Percentiles rank a stretch among this genome's conserved stretches.
phyloP scores from a whole-genome alignment of 2,797 vertebrate species.

The Tapirus indicus region DNA sequence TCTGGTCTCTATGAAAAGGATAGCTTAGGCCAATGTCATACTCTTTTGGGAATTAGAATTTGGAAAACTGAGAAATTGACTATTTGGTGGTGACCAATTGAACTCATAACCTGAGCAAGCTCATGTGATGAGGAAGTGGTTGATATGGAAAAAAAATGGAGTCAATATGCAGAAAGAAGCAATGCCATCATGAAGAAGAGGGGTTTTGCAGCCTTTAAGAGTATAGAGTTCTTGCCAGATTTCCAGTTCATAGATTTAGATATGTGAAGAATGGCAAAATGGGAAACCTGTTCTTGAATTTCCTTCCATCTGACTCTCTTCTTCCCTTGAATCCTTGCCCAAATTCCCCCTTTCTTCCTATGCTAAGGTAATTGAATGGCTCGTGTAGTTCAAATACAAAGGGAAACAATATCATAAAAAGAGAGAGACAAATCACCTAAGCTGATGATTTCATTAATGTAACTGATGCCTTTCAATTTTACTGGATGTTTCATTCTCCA shows the following conservation, averaged over 20 bases:
- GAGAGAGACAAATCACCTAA: background rate
- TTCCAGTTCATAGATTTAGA: background rate
- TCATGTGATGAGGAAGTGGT: background rate
- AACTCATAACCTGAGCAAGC: background rate
- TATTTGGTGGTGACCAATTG: background rate
- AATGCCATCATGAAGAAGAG: accelerated
- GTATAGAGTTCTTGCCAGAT: background rate
- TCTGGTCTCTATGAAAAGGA: background rate
- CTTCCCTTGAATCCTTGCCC: background rate
- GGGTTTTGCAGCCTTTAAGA: background rate
- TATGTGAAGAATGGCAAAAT: background rate
- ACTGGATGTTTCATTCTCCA: background rate
- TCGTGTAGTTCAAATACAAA: background rate
- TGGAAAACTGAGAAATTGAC: background rate
- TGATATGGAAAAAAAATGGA: background rate
- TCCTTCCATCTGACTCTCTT: background rate
- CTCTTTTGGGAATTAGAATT: background rate
- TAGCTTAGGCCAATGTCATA: background rate
- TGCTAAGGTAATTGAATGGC: background rate
- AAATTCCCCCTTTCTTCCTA: background rate
- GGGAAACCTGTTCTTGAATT: background rate
- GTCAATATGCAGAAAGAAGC: background rate
- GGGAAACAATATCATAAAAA: background rate
- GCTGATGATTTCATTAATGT: background rate
- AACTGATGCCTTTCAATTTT: background rate